A percentile compares a stretch with the other conserved stretches of the same genome.
Evolutionary conservation across 2,888 invertebrate species (phyloP).

Genomic region (Pogonocherus hispidulus): DNA sequence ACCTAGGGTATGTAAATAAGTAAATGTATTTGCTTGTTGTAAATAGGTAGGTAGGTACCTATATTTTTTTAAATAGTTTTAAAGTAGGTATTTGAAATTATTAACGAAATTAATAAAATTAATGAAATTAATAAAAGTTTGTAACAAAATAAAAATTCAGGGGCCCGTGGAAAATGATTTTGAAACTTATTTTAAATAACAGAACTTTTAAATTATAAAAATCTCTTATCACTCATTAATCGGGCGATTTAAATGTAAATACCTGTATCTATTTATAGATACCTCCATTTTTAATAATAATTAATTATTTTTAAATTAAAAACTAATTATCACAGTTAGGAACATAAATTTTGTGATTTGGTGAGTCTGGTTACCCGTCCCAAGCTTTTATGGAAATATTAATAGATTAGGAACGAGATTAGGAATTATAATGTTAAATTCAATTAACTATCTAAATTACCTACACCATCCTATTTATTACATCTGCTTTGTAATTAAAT

Average conservation of each 20-base stretch:
- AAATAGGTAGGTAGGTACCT: too few relatives aligned
- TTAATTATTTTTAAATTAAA: conserved; percentile 5
- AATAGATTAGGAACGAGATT: too few relatives aligned
- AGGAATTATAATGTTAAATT: background rate
- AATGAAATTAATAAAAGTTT: too few relatives aligned
- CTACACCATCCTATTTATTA: background rate
- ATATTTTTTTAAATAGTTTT: too few relatives aligned
- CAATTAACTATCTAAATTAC: background rate
- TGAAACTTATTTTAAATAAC: conserved; percentile 1
- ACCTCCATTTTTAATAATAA: conserved; percentile 14
- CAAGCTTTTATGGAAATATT: background rate
- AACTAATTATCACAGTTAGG: background rate
- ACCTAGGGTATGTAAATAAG: too few relatives aligned
- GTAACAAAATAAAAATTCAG: too few relatives aligned
- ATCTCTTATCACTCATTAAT: conserved; percentile 5
- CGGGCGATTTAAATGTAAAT: conserved; percentile 6
- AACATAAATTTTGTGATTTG: background rate
- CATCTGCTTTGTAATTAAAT: background rate
- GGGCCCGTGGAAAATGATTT: background rate
- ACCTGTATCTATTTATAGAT: too few relatives aligned
- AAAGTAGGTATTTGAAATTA: too few relatives aligned
- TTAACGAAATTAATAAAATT: too few relatives aligned
- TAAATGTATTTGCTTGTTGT: background rate
- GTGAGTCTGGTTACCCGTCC: background rate
- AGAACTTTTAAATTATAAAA: conserved; percentile 3